Conservation (phyloP, 2,797 vertebrate genomes). For the Selene dorsalis region DNA sequence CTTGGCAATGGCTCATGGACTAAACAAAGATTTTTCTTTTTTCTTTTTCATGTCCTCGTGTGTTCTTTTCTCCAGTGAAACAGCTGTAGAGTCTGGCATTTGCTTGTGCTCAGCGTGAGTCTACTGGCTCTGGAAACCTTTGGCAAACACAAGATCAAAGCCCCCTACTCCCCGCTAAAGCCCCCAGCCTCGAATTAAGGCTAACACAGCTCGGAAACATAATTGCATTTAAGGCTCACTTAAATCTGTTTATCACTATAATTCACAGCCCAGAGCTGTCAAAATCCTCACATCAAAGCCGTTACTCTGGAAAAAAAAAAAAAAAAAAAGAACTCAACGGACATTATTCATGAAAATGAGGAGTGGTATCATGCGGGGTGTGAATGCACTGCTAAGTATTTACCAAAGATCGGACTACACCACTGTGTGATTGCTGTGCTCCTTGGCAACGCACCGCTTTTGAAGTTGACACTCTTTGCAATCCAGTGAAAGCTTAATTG, state of each 20-base stretch:
- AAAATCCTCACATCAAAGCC: constrained; percentile 75
- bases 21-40: constrained; percentile 50
- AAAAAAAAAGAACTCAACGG: constrained; percentile 45
- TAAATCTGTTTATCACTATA: constrained; percentile 77
- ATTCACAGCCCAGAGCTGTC: constrained; percentile 71
- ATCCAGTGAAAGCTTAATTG: constrained; percentile 26
- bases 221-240: constrained; percentile 75
- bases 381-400: constrained; percentile 12
- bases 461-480: constrained; percentile 11
- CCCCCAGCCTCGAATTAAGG: constrained; percentile 70
- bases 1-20: constrained; percentile 38
- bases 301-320: constrained; percentile 44
- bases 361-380: constrained; percentile 19
- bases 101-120: constrained; percentile 51
- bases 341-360: constrained; percentile 54
- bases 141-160: constrained; percentile 77
- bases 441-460: not conserved
- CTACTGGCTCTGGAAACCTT: constrained; percentile 67
- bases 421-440: constrained; percentile 7
- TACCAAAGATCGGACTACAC: constrained; percentile 19
- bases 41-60: constrained; percentile 40
- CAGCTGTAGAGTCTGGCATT: constrained; percentile 43
- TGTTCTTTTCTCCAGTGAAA: constrained; percentile 46
- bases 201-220: constrained; percentile 65
- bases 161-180: constrained; percentile 52